Base-by-base conservation (phyloP, 2,797 vertebrate genomes). In the Clarias pachynema region DNA sequence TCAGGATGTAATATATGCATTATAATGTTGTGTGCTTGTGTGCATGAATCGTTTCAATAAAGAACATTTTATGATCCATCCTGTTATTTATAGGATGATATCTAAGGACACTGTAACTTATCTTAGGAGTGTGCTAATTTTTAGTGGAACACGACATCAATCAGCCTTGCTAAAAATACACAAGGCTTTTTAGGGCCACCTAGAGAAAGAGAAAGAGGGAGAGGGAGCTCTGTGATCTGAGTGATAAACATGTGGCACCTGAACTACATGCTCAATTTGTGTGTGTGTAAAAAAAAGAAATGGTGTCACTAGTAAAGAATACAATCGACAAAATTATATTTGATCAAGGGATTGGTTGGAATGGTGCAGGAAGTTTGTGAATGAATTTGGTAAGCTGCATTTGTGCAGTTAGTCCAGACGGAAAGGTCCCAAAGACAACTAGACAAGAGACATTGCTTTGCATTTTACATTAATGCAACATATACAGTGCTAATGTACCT, bases 91-190 rank as follows among this genome's bases (percentile, higher is more conserved):
- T 44, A 65, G 49, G 16, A 49, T 31, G 62, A 80, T 66, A 65
- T 65, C n/a, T 29, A 80, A 22, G 14, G 40, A 29, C 60, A 18
- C 40, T 79, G 59, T 63, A 65, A 63, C 60, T 79, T 49, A 65
- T 26, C 80, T 65, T 82, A 20, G 24, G 62, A 59, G 68, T 22
- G 2, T 8, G n/a, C 44, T 74, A 40, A 74, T 74, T 83, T 18
- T 66, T 83, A 40, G 65, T 72, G 81, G 62, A 79, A 79, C 69
- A 75, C 60, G 75, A 84, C 77, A 83, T 88, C 80, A 85, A 81
- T 85, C 85, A 85, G 65, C 16, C 31, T 57, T 57, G 26, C 91
- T 93, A 90, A 92, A 94, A 95, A 94, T 94, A 95, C 87, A 89
- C 22, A 68, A 91, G 91, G 79, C 93, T 92, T 94, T 94, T 94